Evolutionary conservation across 1,140 invertebrate genomes (phyloP), one percentile per base, ranked within the genome.

Genomic region (Drosophila yakuba): DNA sequence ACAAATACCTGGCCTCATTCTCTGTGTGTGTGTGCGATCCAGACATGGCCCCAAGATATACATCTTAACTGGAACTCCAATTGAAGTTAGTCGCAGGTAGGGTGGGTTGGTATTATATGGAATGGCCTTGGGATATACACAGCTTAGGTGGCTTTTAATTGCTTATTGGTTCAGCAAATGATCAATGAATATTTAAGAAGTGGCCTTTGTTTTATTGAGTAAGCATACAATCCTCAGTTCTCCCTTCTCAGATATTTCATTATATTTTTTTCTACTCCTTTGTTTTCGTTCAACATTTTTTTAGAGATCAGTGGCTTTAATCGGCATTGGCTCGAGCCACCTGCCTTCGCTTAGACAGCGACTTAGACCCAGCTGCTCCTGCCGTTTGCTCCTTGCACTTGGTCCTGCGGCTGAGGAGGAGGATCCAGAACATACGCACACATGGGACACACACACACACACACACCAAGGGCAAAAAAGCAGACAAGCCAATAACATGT

Each of bases 11-110:
- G 45, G 11, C n/a, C 17, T 35, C 3, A 7, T 32, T 32, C 8
- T 32, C 8, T 32, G 28, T 6, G 28, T 32, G 62, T 47, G 44
- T n/a, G 20, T 47, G 32, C 17, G 11, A 2, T n/a, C 32, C 61
- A 76, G 74, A 76, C 73, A 77, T 69, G 74, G 74, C 74, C 74
- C 48, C 17, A 44, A 77, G 74, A 68, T 60, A 77, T 77, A 56
- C 61, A 66, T 66, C 68, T 72, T 72, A 71, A 72, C 66, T 71
- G 68, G 68, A 72, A 58, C 68, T 58, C 66, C 68, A 72, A 72
- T 72, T 72, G 68, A 58, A 72, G 64, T 14, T 44, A 72, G 43
- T 58, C 52, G 20, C 20, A 2, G 20, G 20, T 17, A 23, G 11
- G 17, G 17, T 25, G 28, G n/a, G 15, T 5, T 11, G 12, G 12